Evolutionary conservation across 2,888 invertebrate genomes (phyloP), one percentile per base, ranked within the genome.

Genomic region (Cryptophagus acutangulus): DNA sequence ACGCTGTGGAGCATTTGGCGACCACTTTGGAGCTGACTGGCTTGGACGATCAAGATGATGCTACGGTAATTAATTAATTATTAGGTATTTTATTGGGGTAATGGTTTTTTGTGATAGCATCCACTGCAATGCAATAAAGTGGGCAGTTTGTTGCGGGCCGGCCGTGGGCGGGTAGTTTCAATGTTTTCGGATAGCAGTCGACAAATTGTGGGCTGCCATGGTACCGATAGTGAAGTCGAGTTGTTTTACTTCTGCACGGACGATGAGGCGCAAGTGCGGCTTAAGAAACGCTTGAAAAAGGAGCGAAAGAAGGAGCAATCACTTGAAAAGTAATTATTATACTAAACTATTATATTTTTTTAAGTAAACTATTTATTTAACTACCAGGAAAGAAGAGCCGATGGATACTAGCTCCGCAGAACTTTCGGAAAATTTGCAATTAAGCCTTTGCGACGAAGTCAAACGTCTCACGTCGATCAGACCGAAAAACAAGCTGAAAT

Each of bases 161-260:
- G 88, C 0, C 78, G 76, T 52, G 92, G 91, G 2, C 76, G 92
- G 53, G 84, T 93, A 1, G 79, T 85, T 0, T 81, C 83, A 14
- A 73, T 95, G 57, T 72, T 74, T 10, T 74, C 81, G 1, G 92
- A 95, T 68, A 67, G 73, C 1, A 79, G 84, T 13, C 82, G 84
- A 48, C 76, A 77, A 45, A 69, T 91, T 13, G 62, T 96, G 2
- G 82, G 81, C 1, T 90, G 90, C 63, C 87, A 89, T 62, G 94
- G 94, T 2, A 82, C 81, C 8, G 89, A 92, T 58, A 78, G 81
- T 38, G 69, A 78, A 15, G 71, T 96, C 10, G 96, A 97, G 70
- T 68, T 90, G 38, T 96, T 91, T 63, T 74, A 80, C 28, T 82
- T 97, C 54, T 80, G 86, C 57, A 71, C 81, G 0, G 81, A 86